phyloP scores from a whole-genome alignment of 2,797 vertebrate genomes.

The Agapornis canus region DNA sequence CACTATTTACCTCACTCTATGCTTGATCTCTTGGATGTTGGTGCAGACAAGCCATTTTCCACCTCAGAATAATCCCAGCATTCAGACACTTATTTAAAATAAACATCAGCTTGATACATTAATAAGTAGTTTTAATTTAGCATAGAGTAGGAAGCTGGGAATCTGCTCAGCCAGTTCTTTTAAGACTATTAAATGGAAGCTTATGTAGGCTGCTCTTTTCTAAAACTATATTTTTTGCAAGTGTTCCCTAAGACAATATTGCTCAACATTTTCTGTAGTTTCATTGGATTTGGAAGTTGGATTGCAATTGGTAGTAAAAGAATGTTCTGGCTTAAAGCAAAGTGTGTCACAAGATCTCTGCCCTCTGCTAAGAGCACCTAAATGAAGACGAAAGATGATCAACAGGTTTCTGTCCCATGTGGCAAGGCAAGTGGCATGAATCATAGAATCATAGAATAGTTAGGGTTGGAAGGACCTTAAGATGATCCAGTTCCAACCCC shows the following conservation, averaged over 20 bases:
- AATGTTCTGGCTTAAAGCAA: neutral
- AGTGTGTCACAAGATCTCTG: neutral
- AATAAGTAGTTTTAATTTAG: constrained; percentile 4
- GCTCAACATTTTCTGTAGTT: neutral
- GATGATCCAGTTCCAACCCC: no score
- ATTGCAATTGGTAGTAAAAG: neutral
- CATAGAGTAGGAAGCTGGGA: constrained; percentile 2
- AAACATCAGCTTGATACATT: neutral
- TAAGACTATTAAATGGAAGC: neutral
- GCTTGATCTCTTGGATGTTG: neutral
- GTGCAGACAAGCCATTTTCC: neutral
- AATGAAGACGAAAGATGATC: neutral
- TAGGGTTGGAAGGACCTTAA: no score
- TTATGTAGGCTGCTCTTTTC: neutral
- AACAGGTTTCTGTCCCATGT: neutral
- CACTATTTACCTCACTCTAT: neutral
- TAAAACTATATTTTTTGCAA: neutral
- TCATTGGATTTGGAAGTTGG: neutral
- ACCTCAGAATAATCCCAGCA: neutral
- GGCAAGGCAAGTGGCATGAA: neutral
- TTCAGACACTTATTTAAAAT: neutral
- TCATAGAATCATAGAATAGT: no score
- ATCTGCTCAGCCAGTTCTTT: neutral
- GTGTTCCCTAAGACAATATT: neutral
- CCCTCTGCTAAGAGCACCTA: neutral